Percentiles rank a stretch among this genome's conserved stretches.
phyloP scores from a whole-genome alignment of 2,113 vertebrate species.

The Epinephelus lanceolatus region DNA sequence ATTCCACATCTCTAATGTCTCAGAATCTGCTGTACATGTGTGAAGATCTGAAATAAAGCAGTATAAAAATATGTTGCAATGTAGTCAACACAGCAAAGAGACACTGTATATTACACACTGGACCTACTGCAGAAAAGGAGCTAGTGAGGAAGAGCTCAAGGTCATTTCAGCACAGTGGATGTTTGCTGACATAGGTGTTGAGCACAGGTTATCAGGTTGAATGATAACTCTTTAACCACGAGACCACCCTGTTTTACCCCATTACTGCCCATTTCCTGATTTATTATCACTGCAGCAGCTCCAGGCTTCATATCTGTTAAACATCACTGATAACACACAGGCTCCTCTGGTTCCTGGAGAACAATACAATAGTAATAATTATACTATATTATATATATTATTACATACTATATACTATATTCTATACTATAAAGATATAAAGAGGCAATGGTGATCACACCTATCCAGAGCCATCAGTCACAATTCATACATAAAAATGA shows the following conservation, averaged over 20 bases:
- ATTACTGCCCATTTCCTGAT: background rate
- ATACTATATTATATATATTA: too few relatives aligned
- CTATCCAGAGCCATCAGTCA: background rate
- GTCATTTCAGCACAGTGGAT: slow-evolving; percentile 4
- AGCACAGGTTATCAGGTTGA: slow-evolving; percentile 21
- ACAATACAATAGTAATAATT: background rate
- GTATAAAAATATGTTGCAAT: too few relatives aligned
- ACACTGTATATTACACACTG: background rate
- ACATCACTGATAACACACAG: background rate
- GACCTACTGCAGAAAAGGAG: background rate
- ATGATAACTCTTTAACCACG: slow-evolving; percentile 21
- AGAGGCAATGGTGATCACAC: background rate
- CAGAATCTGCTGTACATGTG: background rate
- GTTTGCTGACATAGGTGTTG: slow-evolving; percentile 4
- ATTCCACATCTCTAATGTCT: background rate
- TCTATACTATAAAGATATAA: background rate
- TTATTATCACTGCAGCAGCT: background rate
- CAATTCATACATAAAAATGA: background rate
- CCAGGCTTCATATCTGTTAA: background rate
- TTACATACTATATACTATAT: too few relatives aligned
- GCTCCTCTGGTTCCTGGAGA: background rate
- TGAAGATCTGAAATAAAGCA: background rate
- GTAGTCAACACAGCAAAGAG: too few relatives aligned
- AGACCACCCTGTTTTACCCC: background rate
- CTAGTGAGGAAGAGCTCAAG: background rate